Evolutionary conservation across 2,797 vertebrate genomes (phyloP), one percentile per base, ranked within the genome.

Genomic region (Eidolon dupreanum): DNA sequence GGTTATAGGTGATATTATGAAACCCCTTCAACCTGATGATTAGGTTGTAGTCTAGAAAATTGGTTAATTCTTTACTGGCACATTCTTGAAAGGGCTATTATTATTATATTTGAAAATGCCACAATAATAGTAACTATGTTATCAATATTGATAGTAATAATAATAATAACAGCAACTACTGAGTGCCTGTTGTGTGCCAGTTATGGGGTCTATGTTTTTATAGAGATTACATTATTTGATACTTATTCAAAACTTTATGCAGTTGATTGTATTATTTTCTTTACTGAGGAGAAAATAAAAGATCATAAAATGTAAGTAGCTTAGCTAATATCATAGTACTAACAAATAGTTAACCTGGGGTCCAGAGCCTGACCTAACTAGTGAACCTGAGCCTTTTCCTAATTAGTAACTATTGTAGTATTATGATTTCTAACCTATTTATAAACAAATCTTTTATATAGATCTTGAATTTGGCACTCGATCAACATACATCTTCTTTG

Each of bases 241-340:
- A 51, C 7, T 17, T 38, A 89, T 68, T 89, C 36, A 63, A 90
- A 94, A 75, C 12, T 55, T 57, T 49, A 46, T 79, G 53, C 82
- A 84, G 36, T 31, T 90, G 20, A 86, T 84, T 94, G 74, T 43
- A 38, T 84, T n/a, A 75, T 93, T 92, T 38, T 19, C 31, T 92
- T 92, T 79, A 86, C 31, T 79, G 73, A 59, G 3, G 17, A 95
- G 17, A 20, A 88, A 93, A 92, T 13, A 57, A 38, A 92, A 53
- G 49, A 68, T 46, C 43, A 86, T 36, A 77, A 83, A 86, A 79
- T 57, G 6, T 36, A 88, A 68, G 2, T 78, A 78, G 71, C 26
- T 87, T 49, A 24, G n/a, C 8, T 51, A 73, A 57, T 13, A 36
- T 41, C 20, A 63, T 4, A 83, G 16, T 43, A 22, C 36, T 87